Base-by-base conservation (phyloP, 2,797 vertebrate species). In the Sebastes matsubarae region DNA sequence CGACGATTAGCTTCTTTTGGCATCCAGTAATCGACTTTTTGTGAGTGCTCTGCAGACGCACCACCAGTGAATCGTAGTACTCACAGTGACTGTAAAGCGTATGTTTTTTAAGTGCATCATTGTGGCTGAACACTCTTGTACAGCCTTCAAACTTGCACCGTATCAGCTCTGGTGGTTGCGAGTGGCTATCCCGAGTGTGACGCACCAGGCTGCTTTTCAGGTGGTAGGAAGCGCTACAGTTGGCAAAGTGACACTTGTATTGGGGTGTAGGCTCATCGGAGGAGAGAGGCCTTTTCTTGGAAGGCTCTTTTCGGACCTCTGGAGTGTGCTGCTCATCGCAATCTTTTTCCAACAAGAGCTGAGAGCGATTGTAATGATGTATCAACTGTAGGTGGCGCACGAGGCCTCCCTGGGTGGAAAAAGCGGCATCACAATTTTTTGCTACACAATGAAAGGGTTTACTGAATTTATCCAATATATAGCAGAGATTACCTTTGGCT, bases 361-460 rank as follows among this genome's bases (percentile, higher is more conserved):
- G 98, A 42, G 99, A 97, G 79, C 96, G 97, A 71, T 98, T 99
- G 83, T 98, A 99, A 75, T 96, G 97, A 90, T 99, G 99, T 11
- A 97, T 95, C 13, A 96, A 93, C 87, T 97, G 96, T 1, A 99
- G 96, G 90, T 99, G 99, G 70, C 97, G 97, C 76, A 99, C 97
- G 82, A 99, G 96, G 68, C 97, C 96, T 78, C 96, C 97, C 86
- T 98, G 97, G 82, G 96, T 98, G 52, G 96, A 97, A 90, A 99
- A 99, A 7, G 97, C 97, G 0, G 98, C 96, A 50, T 95, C 97
- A 84, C 99, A 99, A 80, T 97, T 97, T 94, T 98, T 98, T 84
- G 97, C 97, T 59, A 99, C 97, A 87, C 99, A 99, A 82, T 97
- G 97, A 95, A 98, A 99, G 32, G 97, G 97, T 92, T 99, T 99